phyloP scores from a whole-genome alignment of 2,888 invertebrate genomes.

The Pandemis corylana region DNA sequence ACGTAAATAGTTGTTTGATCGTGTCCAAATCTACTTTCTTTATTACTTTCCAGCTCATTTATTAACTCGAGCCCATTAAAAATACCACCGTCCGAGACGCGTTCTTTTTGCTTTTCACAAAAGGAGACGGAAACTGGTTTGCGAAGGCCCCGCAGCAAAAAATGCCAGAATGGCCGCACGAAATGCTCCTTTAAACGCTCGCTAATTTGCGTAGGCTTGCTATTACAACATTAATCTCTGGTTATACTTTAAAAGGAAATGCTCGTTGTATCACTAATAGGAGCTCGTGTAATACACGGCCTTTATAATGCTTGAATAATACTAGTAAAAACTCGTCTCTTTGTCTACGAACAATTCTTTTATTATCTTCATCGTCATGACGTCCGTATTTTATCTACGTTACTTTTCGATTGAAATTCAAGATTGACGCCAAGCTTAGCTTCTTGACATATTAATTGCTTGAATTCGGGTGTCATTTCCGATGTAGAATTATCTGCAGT shows the following conservation, averaged over 20 bases:
- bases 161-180: conserved; percentile 49
- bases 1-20: neutral
- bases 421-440: conserved; percentile 2
- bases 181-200: conserved; percentile 49
- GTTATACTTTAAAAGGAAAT: conserved; percentile 41
- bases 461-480: conserved; percentile 7
- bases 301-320: conserved; percentile 29
- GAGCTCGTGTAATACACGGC: conserved; percentile 31
- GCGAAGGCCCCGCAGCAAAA: conserved; percentile 40
- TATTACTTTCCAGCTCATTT: conserved; percentile 18
- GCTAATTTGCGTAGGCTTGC: conserved; percentile 54
- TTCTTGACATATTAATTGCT: neutral
- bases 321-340: conserved; percentile 29
- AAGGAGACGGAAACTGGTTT: conserved; percentile 40
- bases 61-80: conserved; percentile 24
- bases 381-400: conserved; percentile 3
- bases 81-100: conserved; percentile 40
- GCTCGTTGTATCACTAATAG: conserved; percentile 37
- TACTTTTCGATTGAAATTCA: neutral
- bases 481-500: conserved; percentile 43
- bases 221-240: conserved; percentile 52
- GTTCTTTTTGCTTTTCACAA: conserved; percentile 41
- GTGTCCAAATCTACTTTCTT: conserved; percentile 15
- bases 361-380: neutral
- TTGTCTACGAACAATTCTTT: conserved; percentile 16